A percentile compares a stretch with the other conserved stretches of the same genome.
These are phyloP conservation scores for Alectoris magna DNA, from an alignment of 2,797 vertebrate genomes.

Conservation along the genomic window DNA sequence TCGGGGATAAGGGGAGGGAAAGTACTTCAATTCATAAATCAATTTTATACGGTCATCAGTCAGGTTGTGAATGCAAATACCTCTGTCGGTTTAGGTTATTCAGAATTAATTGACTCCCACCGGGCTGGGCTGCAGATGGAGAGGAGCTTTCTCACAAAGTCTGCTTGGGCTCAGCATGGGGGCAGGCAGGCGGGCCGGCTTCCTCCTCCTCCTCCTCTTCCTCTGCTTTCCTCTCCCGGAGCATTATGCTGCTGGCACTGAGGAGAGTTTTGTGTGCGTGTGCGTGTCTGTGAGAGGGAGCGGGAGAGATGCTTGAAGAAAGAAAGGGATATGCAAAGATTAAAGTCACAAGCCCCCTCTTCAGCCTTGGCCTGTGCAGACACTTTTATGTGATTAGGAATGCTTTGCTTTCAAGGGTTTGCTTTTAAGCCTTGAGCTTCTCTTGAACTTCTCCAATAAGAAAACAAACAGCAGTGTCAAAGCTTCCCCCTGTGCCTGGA, in stretches of 20 bases:
- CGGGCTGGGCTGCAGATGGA: conserved; percentile 80
- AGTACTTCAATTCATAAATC: conserved; percentile 96
- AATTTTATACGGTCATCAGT: conserved; percentile 99
- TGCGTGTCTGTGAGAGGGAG: conserved; percentile 48
- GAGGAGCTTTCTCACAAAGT: conserved; percentile 81
- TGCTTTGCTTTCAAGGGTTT: conserved; percentile 81
- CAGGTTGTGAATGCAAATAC: conserved; percentile 93
- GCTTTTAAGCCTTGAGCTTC: conserved; percentile 80
- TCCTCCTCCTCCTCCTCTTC: conserved; percentile 72
- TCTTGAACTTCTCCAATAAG: conserved; percentile 82
- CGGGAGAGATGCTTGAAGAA: conserved; percentile 73
- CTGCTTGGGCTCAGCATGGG: conserved; percentile 79
- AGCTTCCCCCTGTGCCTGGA: conserved; percentile 72
- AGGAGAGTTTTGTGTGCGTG: conserved; percentile 64
- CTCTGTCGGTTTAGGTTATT: conserved; percentile 86
- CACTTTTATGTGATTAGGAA: conserved; percentile 83
- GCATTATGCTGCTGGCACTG: conserved; percentile 68
- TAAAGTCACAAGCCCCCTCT: conserved; percentile 77
- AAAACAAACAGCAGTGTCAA: conserved; percentile 81
- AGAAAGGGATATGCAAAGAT: conserved; percentile 75
- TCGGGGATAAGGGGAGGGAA: conserved; percentile 84
- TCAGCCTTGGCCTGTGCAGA: conserved; percentile 70
- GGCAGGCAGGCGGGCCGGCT: conserved; percentile 61
- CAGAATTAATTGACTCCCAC: conserved; percentile 88
- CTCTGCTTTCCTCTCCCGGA: conserved; percentile 56